These are phyloP conservation scores for Microcebus ravelobensis DNA, from an alignment of 2,113 vertebrate genomes.

Conservation along the genomic window DNA sequence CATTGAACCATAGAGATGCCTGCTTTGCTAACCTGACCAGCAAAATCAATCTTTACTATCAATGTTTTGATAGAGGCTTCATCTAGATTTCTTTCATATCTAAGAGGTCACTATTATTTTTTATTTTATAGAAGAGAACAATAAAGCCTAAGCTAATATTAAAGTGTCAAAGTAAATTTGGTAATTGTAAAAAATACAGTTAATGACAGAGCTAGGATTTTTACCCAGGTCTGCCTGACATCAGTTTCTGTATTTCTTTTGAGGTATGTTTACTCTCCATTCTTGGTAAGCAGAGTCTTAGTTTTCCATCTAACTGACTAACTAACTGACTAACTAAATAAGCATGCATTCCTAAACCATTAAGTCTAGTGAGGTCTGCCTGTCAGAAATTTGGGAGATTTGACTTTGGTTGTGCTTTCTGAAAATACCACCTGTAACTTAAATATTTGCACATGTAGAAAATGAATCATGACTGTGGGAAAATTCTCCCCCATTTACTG, in stretches of 20 bases:
- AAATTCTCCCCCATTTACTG: neutral
- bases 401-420: neutral
- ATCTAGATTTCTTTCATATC: neutral
- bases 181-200: neutral
- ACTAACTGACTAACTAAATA: neutral
- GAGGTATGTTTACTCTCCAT: neutral
- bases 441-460: slow-evolving; percentile 61
- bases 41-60: neutral
- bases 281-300: neutral
- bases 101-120: neutral
- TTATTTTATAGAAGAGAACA: slow-evolving; percentile 32
- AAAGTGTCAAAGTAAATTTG: neutral
- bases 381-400: neutral
- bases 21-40: neutral
- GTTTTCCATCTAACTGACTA: neutral
- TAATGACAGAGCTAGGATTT: neutral
- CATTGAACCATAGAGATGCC: neutral
- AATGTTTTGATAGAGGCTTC: neutral
- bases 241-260: neutral
- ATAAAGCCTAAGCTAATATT: neutral
- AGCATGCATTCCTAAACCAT: neutral
- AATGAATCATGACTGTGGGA: slow-evolving; percentile 28
- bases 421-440: slow-evolving; percentile 51
- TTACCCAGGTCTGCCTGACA: neutral
- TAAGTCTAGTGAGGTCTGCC: neutral